Conservation (phyloP, 2,797 vertebrate species). For the Falco rusticolus region DNA sequence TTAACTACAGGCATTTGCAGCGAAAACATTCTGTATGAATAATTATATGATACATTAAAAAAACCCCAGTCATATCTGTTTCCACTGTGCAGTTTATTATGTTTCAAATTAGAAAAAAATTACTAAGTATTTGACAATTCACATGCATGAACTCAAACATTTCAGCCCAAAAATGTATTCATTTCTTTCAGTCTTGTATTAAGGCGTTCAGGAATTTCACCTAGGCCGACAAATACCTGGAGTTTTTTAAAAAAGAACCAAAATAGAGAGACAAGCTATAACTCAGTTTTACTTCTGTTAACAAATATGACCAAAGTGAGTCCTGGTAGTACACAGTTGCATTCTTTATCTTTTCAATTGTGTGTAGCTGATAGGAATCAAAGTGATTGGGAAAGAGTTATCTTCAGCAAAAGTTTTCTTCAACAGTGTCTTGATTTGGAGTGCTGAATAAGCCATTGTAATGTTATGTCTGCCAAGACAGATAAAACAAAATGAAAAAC, state of each 20-base stretch:
- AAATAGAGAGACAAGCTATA: constrained; percentile 40
- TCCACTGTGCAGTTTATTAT: constrained; percentile 58
- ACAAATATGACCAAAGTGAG: constrained; percentile 55
- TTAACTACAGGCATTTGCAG: neutral
- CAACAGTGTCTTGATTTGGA: constrained; percentile 70
- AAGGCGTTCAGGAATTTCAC: constrained; percentile 53
- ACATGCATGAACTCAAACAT: constrained; percentile 52
- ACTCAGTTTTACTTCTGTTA: constrained; percentile 52
- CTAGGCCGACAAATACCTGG: constrained; percentile 10
- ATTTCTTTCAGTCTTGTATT: constrained; percentile 34
- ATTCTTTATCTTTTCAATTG: constrained; percentile 46
- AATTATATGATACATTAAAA: neutral
- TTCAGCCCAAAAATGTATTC: neutral
- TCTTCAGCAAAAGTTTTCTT: constrained; percentile 40
- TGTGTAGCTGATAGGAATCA: constrained; percentile 25
- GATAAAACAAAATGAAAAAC: constrained; percentile 39
- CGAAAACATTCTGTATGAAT: neutral
- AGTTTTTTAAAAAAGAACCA: neutral
- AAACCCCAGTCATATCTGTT: neutral
- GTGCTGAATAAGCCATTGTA: constrained; percentile 75
- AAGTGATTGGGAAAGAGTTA: constrained; percentile 44
- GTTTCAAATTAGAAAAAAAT: constrained; percentile 56
- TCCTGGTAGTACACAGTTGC: constrained; percentile 51
- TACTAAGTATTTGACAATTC: constrained; percentile 40
- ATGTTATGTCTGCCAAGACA: constrained; percentile 59